Evolutionary conservation across 2,797 vertebrate species (phyloP), one percentile per base, ranked within the genome.

Genomic region (Cercopithecus petaurista): DNA sequence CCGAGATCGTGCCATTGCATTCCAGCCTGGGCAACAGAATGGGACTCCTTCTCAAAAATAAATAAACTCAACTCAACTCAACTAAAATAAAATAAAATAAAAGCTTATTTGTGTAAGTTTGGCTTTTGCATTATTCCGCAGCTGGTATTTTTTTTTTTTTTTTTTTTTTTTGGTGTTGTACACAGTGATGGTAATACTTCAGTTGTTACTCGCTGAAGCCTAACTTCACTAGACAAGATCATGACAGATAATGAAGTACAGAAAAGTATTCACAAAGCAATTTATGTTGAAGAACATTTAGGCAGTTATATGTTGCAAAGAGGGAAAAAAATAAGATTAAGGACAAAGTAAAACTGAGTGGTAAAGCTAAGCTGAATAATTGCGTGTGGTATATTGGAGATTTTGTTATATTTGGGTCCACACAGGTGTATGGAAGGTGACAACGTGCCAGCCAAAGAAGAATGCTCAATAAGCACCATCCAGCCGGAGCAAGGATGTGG

Each of bases 1-100:
- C 14, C 0, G 0, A 64, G 61, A n/a, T 64, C 1, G 15, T 33
- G 61, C 30, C 30, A 64, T 7, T 64, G 1, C 61, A 64, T 0
- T 4, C 30, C 61, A 64, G 61, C 14, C 3, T n/a, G 33, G 61
- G 61, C 14, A 64, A 64, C 30, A 64, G 30, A 64, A 30, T 7
- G 30, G 30, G 30, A 64, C 61, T 8, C 30, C 14, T 0, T 33
- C 61, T 64, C 61, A 64, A 64, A 64, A 33, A 64, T 15, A 33
- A 64, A 61, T 13, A 30, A 61, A 61, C 48, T 50, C 48, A 48
- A 48, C 13, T 48, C 3, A 48, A 48, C 13, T 48, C 48, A 50
- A 50, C 1, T 10, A 59, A 59, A 61, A 61, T 5, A 28, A 64
- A 33, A 7, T 7, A 64, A 64, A 33, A 7, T 7, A 64, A 64